Base-by-base conservation (phyloP, 2,113 vertebrate species). In the Cryptomyrus ogoouensis region DNA sequence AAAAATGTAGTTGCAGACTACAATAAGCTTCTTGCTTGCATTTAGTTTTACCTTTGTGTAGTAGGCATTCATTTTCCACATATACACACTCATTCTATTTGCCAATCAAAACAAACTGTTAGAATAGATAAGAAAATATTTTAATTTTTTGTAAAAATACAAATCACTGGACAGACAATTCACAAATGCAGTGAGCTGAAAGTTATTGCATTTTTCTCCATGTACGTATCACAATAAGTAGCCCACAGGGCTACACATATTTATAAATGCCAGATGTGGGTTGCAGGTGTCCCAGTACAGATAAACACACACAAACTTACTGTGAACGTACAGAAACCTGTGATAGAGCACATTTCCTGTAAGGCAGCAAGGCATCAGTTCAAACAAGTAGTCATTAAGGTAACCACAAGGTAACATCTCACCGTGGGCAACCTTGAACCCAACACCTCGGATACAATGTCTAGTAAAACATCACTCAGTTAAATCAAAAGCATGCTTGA, bases 141-240 rank as follows among this genome's bases (percentile, higher is more conserved):
- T 91, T 92, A 1, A 90, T 91, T 94, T 95, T 92, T 94, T 90
- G 88, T 94, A 94, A 94, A 92, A 92, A 91, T 92, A 93, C 91
- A 94, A 21, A 88, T 93, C 91, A 94, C 91, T 91, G 85, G 89
- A 90, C 92, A 91, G 92, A 93, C 88, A 93, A 89, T 90, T 91
- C 91, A 92, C 91, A 94, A 89, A 92, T 91, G 88, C 90, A 88
- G 89, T 90, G 92, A 92, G 83, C 90, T 94, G 91, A 93, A 92
- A 92, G 90, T 91, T 92, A 92, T 95, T 95, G 91, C 89, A 92
- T 90, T 50, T 83, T 58, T 83, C 74, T 42, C 74, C 58, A 83
- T 44, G 46, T 91, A 93, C 93, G 92, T 50, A 77, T 83, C 92
- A 92, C 46, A 53, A 87, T 90, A 93, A n/a, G 35, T 66, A 91